Base-by-base conservation (phyloP, 2,888 invertebrate genomes). In the Notodonta dromedarius region DNA sequence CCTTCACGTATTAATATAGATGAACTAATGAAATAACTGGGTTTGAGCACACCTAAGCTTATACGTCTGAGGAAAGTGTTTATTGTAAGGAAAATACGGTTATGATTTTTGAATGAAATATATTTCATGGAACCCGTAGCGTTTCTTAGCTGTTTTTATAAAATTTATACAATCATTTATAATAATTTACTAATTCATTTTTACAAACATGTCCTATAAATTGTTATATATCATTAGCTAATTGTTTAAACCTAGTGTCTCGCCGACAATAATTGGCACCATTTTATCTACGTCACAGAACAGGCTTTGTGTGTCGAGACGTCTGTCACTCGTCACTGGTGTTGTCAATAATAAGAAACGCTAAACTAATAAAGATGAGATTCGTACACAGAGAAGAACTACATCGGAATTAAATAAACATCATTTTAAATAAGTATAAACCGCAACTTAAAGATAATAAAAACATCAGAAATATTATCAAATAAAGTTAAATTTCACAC, bases 41-140 rank as follows among this genome's bases (percentile, higher is more conserved):
- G 24, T 24, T 24, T 24, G 24, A 24, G 24, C 2, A 24, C 24
- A 24, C 24, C 24, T 24, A 24, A 24, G 24, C 24, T 24, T 24
- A 24, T 24, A 24, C 24, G 24, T 24, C 24, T 24, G 16, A 2
- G 1, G 54, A n/a, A 14, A 16, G 58, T 60, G n/a, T 11, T 58
- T 46, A 51, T 32, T 39, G 7, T 35, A 50, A 57, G 39, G 48
- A 50, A 86, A 86, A 84, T 73, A 63, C 83, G 67, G 59, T 46
- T 58, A 59, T 77, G 78, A 82, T 87, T 91, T 91, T 91, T 79
- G 85, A 88, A 88, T 90, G 88, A 88, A 87, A 88, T 93, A 92
- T 93, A 92, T 91, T 93, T 92, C 88, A 86, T 88, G 85, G 90
- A 92, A 93, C 93, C 93, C 93, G 93, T 93, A 93, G 93, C 92